phyloP scores from a whole-genome alignment of 2,888 invertebrate species.

The Cantharis rufa region DNA sequence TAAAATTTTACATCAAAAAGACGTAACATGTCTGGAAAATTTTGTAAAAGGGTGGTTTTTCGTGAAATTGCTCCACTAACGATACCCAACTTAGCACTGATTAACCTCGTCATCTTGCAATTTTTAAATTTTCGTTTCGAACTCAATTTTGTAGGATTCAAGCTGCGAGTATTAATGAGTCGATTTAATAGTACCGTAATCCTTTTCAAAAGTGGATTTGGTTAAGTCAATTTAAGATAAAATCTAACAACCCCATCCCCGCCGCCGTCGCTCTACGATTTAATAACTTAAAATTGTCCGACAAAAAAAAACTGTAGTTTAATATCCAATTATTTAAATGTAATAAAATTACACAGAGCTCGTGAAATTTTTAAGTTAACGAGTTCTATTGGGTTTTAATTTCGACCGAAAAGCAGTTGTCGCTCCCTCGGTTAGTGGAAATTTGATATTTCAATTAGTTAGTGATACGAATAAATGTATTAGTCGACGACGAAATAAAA shows the following conservation, averaged over 20 bases:
- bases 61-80: neutral
- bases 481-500: constrained; percentile 30
- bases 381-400: neutral
- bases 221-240: neutral
- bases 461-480: constrained; percentile 32
- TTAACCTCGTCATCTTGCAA: neutral
- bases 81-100: neutral
- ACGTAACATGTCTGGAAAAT: neutral
- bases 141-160: neutral
- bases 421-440: constrained; percentile 33
- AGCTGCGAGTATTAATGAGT: neutral
- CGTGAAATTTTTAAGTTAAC: neutral
- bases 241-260: neutral
- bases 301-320: neutral
- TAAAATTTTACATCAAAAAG: neutral
- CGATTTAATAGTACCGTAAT: neutral
- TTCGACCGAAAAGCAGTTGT: constrained; percentile 8
- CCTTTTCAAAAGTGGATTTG: neutral
- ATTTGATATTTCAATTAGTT: constrained; percentile 44
- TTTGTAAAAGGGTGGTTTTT: neutral
- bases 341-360: neutral
- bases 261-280: neutral
- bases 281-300: neutral
- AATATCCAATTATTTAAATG: neutral
- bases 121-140: neutral